These are phyloP conservation scores for Zaprionus gabonicus DNA, from an alignment of 1,140 invertebrate genomes.

Conservation along the genomic window DNA sequence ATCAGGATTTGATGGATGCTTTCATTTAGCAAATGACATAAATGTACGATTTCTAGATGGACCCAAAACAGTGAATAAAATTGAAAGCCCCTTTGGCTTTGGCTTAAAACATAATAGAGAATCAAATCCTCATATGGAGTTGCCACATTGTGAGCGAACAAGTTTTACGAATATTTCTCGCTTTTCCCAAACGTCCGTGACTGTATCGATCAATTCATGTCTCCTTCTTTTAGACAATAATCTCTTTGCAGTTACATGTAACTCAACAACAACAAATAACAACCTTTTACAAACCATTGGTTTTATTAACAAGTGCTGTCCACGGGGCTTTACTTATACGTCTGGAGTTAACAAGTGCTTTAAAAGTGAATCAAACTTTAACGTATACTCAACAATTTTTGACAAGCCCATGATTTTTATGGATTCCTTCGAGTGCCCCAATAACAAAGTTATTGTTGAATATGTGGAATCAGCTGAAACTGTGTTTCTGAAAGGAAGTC, in stretches of 20 bases:
- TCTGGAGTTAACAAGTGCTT: slow-evolving; percentile 41
- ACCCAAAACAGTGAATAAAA: slow-evolving; percentile 6
- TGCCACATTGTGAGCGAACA: slow-evolving; percentile 14
- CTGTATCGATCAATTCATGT: slow-evolving; percentile 29
- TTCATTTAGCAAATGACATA: background rate
- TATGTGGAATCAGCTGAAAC: slow-evolving; percentile 36
- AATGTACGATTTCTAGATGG: background rate
- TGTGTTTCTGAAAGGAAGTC: slow-evolving; percentile 25
- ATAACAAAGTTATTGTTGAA: slow-evolving; percentile 56
- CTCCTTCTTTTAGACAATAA: slow-evolving; percentile 19
- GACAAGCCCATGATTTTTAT: slow-evolving; percentile 48
- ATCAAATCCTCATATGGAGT: background rate
- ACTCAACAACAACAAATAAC: background rate
- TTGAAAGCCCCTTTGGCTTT: slow-evolving; percentile 27
- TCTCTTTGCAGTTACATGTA: slow-evolving; percentile 25
- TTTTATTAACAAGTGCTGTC: slow-evolving; percentile 63
- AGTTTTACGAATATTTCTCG: slow-evolving; percentile 21
- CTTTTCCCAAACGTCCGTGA: background rate
- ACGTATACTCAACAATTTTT: slow-evolving; percentile 44
- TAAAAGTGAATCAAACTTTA: slow-evolving; percentile 20
- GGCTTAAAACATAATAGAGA: slow-evolving; percentile 6
- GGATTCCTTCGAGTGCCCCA: slow-evolving; percentile 46
- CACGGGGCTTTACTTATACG: slow-evolving; percentile 52
- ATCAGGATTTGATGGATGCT: slow-evolving; percentile 12
- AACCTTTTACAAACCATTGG: slow-evolving; percentile 17